These are phyloP conservation scores for Oreochromis spilurus DNA, from an alignment of 2,113 vertebrate genomes.

Conservation along the genomic window DNA sequence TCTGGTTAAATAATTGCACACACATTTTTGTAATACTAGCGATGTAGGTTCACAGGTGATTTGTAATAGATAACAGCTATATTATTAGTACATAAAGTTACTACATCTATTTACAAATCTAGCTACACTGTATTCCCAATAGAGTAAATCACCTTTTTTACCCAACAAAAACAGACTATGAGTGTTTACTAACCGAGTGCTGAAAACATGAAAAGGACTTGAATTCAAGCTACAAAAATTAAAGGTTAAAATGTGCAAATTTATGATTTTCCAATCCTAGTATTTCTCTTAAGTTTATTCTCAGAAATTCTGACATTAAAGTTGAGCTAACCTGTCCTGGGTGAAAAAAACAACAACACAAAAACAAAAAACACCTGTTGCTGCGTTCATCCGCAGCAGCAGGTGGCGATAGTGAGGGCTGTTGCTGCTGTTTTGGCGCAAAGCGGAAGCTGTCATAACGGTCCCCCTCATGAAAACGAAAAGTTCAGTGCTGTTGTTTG, in stretches of 20 bases:
- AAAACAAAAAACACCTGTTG: neutral
- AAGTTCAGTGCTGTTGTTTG: neutral
- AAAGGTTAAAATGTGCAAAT: neutral
- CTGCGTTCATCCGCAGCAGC: neutral
- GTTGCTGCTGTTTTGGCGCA: slow-evolving; percentile 12
- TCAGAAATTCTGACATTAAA: neutral
- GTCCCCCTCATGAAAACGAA: neutral
- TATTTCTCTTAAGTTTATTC: neutral
- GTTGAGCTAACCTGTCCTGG: neutral
- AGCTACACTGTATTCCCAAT: neutral
- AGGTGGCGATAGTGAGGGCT: neutral
- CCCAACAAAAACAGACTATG: neutral
- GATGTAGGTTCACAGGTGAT: neutral
- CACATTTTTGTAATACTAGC: neutral
- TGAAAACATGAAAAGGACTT: neutral
- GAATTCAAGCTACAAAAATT: neutral
- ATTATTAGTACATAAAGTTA: neutral
- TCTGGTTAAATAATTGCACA: neutral
- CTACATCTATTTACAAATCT: neutral
- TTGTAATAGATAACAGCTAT: neutral
- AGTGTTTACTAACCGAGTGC: neutral
- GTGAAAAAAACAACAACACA: neutral
- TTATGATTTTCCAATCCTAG: neutral
- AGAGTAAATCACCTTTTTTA: neutral
- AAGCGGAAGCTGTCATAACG: slow-evolving; percentile 37